Conservation (phyloP, 2,888 invertebrate species). For the Cheilosia scutellata region DNA sequence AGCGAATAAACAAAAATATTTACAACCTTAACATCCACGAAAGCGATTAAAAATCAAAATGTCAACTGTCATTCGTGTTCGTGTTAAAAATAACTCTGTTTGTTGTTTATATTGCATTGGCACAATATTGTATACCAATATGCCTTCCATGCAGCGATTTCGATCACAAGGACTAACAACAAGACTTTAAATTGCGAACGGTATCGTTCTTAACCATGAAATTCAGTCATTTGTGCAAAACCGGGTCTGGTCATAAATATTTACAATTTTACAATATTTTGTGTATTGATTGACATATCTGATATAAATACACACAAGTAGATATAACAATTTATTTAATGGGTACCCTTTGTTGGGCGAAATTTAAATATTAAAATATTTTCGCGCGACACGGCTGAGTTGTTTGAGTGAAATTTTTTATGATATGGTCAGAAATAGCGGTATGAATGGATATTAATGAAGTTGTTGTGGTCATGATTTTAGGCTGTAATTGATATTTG, state of each 20-base stretch:
- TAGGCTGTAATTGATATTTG: conserved; percentile 11
- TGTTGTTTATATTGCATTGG: background rate
- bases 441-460: background rate
- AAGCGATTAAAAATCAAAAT: too few relatives aligned
- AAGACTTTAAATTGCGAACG: background rate
- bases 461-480: background rate
- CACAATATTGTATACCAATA: background rate
- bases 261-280: background rate
- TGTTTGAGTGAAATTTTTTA: background rate
- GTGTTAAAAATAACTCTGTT: background rate
- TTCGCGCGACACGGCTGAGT: too few relatives aligned
- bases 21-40: too few relatives aligned
- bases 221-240: background rate
- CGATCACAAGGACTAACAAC: conserved; percentile 14
- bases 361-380: too few relatives aligned
- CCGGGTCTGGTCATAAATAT: background rate
- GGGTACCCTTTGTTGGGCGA: too few relatives aligned
- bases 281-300: background rate
- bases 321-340: too few relatives aligned
- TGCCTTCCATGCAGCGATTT: background rate
- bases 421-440: background rate
- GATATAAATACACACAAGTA: too few relatives aligned
- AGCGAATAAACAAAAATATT: too few relatives aligned
- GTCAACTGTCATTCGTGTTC: too few relatives aligned
- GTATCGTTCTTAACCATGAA: conserved; percentile 15